Evolutionary conservation across 1,140 invertebrate genomes (phyloP).

Genomic region (Musca vetustissima): DNA sequence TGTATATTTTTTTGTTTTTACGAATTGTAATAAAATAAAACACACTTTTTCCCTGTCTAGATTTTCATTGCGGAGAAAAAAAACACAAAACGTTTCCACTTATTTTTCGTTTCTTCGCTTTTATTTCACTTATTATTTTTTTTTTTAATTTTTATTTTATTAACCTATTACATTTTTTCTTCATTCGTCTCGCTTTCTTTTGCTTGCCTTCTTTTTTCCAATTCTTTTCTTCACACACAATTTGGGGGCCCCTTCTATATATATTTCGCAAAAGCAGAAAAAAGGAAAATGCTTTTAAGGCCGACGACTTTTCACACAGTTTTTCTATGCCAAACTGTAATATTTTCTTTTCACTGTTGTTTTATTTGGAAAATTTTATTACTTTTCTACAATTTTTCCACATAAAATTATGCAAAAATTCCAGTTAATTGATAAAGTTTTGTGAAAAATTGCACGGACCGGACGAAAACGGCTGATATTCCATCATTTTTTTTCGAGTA

Average conservation of each 20-base stretch:
- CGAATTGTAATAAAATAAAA: no score
- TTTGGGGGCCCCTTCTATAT: background rate
- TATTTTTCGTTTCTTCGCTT: no score
- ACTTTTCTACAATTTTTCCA: background rate
- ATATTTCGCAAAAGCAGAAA: background rate
- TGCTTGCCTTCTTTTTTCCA: no score
- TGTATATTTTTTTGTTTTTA: no score
- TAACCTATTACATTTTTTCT: no score
- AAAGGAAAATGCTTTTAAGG: background rate
- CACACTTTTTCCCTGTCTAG: no score
- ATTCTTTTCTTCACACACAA: no score
- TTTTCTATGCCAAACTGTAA: background rate
- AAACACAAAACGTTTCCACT: no score
- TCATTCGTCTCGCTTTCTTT: no score
- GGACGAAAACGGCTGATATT: slow-evolving; percentile 12
- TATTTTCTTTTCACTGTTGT: background rate
- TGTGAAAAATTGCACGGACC: slow-evolving; percentile 20
- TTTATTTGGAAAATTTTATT: background rate
- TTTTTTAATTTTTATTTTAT: no score
- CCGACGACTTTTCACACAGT: background rate
- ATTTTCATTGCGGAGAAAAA: no score
- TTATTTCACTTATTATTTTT: no score
- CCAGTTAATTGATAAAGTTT: slow-evolving; percentile 1
- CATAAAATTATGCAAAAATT: slow-evolving; percentile 10
- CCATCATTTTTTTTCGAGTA: slow-evolving; percentile 15